These are phyloP conservation scores for Muscina levida DNA, from an alignment of 2,888 invertebrate genomes.

Conservation along the genomic window DNA sequence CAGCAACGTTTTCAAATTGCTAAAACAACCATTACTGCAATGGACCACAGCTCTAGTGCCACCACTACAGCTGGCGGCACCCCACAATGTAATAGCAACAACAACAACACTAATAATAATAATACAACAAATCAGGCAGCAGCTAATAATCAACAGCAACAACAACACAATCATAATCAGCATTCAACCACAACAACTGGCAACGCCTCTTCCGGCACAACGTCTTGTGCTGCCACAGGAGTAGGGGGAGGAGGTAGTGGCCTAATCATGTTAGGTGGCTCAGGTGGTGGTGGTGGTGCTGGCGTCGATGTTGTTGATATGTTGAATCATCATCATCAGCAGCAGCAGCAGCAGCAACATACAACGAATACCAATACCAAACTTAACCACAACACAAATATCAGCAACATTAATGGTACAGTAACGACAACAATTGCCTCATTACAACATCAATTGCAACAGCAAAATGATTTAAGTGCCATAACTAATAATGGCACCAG, in stretches of 20 bases:
- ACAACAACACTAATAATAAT: slow-evolving; percentile 31
- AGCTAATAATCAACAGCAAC: slow-evolving; percentile 67
- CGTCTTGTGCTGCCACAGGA: neutral
- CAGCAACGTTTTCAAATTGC: slow-evolving; percentile 75
- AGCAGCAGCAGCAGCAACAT: slow-evolving; percentile 49
- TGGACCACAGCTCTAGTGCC: slow-evolving; percentile 68
- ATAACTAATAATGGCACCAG: slow-evolving; percentile 74
- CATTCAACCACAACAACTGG: slow-evolving; percentile 34
- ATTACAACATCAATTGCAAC: slow-evolving; percentile 64
- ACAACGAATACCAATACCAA: slow-evolving; percentile 72
- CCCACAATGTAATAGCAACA: slow-evolving; percentile 53
- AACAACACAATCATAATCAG: slow-evolving; percentile 59
- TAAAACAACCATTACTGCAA: slow-evolving; percentile 78
- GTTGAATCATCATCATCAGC: slow-evolving; percentile 55
- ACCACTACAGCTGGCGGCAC: too few relatives aligned
- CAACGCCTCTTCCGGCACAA: slow-evolving; percentile 43
- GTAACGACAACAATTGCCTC: slow-evolving; percentile 36
- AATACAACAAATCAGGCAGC: slow-evolving; percentile 65
- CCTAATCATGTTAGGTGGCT: neutral
- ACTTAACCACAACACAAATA: slow-evolving; percentile 73
- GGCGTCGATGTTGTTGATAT: slow-evolving; percentile 52
- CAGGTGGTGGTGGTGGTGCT: slow-evolving; percentile 37
- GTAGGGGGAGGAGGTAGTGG: neutral
- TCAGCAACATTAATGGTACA: slow-evolving; percentile 61
- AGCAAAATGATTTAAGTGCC: slow-evolving; percentile 72